Base-by-base conservation (phyloP, 1,140 invertebrate species). In the Euwallacea fornicatus region DNA sequence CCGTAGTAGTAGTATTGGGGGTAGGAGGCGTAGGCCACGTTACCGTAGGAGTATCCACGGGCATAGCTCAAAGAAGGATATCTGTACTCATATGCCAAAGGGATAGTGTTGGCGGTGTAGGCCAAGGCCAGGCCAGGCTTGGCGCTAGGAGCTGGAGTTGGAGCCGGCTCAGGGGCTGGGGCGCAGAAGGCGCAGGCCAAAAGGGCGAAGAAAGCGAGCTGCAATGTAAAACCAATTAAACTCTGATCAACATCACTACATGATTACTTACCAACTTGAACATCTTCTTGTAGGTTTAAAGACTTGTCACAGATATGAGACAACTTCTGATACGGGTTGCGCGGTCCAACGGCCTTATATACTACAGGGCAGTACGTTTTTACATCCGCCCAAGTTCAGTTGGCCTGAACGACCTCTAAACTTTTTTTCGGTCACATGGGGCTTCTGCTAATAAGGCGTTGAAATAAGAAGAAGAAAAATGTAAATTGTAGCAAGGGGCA, bases 131-230 rank as follows among this genome's bases (percentile, higher is more conserved):
- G 0, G 42, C 42, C 41, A 58, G 65, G 65, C 59, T 67, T 67
- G 8, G 64, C 21, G n/a, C 21, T 41, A 9, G 64, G 64, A 6
- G 53, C 53, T 8, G 64, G 64, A 7, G 54, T 53, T 7, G 62
- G 64, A 6, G 53, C 64, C 10, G 64, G 64, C 8, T 15, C 64
- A 0, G 62, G 62, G 7, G 62, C 9, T 3, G 58, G 58, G 11
- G 58, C 58, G 21, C 65, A 67, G 7, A 67, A 7, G 54, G 65
- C 65, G 42, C 42, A 56, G 15, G 43, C 65, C 65, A 67, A 43
- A 4, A 67, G 55, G 54, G 55, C 65, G 13, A 67, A 67, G 42
- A 67, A 67, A 67, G 65, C 55, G 43, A 67, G 41, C 65, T 67
- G 21, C 15, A 67, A 44, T 7, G 42, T 9, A 50, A 64, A 64